These are phyloP conservation scores for Athrips mouffetella DNA, from an alignment of 2,888 invertebrate genomes.

Conservation along the genomic window DNA sequence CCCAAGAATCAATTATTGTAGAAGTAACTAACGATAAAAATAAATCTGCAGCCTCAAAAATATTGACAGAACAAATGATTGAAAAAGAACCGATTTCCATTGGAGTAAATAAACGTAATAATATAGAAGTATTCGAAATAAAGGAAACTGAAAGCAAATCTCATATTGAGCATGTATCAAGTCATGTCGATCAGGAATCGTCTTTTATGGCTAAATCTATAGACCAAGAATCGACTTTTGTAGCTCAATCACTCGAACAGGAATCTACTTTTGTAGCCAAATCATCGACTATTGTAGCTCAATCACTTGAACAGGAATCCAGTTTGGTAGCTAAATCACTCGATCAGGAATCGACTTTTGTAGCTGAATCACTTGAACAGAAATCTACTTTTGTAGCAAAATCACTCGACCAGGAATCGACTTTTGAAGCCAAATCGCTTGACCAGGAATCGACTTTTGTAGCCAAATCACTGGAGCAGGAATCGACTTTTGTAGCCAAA, in stretches of 20 bases:
- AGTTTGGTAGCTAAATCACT: background rate
- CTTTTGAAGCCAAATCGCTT: slow-evolving; percentile 15
- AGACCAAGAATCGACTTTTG: slow-evolving; percentile 4
- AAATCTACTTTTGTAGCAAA: background rate
- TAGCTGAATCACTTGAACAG: slow-evolving; percentile 8
- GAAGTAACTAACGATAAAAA: slow-evolving; percentile 8
- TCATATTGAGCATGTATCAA: background rate
- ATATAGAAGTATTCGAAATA: background rate
- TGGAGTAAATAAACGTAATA: background rate
- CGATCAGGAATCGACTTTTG: slow-evolving; percentile 18
- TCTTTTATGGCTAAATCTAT: slow-evolving; percentile 15
- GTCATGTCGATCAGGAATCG: slow-evolving; percentile 15
- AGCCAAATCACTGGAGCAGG: slow-evolving; percentile 13
- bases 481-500: slow-evolving; percentile 11
- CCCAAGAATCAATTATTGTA: background rate
- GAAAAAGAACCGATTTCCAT: slow-evolving; percentile 17
- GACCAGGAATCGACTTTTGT: slow-evolving; percentile 5
- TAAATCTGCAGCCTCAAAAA: slow-evolving; percentile 10
- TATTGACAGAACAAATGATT: slow-evolving; percentile 22
- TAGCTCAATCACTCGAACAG: slow-evolving; percentile 11
- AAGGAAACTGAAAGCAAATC: background rate
- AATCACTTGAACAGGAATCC: background rate
- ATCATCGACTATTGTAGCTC: too few species aligned
- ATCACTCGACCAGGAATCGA: slow-evolving; percentile 16
- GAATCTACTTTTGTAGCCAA: slow-evolving; percentile 13